Conservation (phyloP, 2,797 vertebrate genomes). For the Hippocampus kuda region DNA sequence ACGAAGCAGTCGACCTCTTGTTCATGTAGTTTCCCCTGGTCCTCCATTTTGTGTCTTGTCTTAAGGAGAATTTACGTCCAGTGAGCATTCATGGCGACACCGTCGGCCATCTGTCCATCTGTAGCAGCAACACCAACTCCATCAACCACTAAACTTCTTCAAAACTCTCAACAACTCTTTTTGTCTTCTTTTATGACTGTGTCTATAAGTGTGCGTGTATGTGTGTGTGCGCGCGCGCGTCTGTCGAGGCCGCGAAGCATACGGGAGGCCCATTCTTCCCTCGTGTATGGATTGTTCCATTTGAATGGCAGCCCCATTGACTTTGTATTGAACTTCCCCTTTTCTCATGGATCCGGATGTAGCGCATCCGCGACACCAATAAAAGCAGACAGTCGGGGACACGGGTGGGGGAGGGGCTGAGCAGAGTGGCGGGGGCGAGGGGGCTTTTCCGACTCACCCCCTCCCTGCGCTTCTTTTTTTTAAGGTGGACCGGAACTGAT, state of each 20-base stretch:
- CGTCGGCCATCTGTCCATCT: not conserved
- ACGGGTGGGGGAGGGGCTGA: conserved; percentile 15
- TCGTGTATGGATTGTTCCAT: conserved; percentile 65
- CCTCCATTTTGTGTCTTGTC: not conserved
- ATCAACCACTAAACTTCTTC: not conserved
- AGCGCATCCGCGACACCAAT: conserved; percentile 68
- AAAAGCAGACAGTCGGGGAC: conserved; percentile 66
- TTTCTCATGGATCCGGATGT: conserved; percentile 70
- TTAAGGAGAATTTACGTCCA: not conserved
- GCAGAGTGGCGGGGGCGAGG: conserved; percentile 23
- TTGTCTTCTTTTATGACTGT: not conserved
- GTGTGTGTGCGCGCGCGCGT: not conserved
- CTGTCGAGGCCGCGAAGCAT: not conserved
- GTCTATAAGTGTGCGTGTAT: not conserved
- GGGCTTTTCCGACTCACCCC: conserved; percentile 22
- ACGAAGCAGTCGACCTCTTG: too few species aligned
- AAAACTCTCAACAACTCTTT: not conserved
- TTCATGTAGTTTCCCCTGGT: not conserved
- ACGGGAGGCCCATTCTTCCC: conserved; percentile 6
- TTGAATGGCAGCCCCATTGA: conserved; percentile 67
- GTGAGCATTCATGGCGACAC: not conserved
- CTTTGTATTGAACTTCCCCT: conserved; percentile 68
- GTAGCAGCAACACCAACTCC: not conserved
- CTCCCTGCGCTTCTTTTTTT: conserved; percentile 27
- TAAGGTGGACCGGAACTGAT: conserved; percentile 53